phyloP scores from a whole-genome alignment of 2,797 vertebrate species.

The Tenualosa thibaudeaui region DNA sequence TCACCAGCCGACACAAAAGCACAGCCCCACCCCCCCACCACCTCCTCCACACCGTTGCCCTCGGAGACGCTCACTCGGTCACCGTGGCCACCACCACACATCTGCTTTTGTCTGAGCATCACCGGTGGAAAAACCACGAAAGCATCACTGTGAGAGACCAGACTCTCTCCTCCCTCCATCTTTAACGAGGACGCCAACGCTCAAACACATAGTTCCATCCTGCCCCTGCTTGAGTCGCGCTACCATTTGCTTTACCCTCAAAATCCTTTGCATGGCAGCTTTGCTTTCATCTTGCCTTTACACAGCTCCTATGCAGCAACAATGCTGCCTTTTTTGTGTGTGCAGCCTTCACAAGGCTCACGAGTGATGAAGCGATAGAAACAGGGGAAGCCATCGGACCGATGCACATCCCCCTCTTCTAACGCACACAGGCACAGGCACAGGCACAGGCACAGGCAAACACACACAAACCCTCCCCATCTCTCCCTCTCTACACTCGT shows the following conservation, averaged over 20 bases:
- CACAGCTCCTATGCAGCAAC: constrained; percentile 23
- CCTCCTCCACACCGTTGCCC: neutral
- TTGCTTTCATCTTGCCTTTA: neutral
- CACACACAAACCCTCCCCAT: constrained; percentile 40
- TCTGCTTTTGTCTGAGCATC: constrained; percentile 49
- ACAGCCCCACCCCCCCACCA: neutral
- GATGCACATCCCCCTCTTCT: constrained; percentile 49
- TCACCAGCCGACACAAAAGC: neutral
- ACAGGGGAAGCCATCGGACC: constrained; percentile 29
- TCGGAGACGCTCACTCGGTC: constrained; percentile 7
- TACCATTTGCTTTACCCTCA: neutral
- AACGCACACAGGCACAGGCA: constrained; percentile 49
- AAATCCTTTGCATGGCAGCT: neutral
- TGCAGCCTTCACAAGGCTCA: constrained; percentile 26
- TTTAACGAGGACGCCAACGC: constrained; percentile 33
- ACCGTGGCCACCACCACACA: constrained; percentile 24
- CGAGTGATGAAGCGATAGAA: constrained; percentile 39
- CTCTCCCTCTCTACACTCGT: constrained; percentile 40
- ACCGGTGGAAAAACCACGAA: neutral
- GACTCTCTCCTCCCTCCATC: constrained; percentile 40
- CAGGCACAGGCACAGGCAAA: constrained; percentile 38
- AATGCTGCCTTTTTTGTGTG: constrained; percentile 34
- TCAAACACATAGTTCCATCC: constrained; percentile 26
- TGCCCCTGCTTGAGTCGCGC: neutral
- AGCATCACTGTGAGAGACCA: neutral